Base-by-base conservation (phyloP, 1,140 invertebrate species). In the Diachasmimorpha longicaudata region DNA sequence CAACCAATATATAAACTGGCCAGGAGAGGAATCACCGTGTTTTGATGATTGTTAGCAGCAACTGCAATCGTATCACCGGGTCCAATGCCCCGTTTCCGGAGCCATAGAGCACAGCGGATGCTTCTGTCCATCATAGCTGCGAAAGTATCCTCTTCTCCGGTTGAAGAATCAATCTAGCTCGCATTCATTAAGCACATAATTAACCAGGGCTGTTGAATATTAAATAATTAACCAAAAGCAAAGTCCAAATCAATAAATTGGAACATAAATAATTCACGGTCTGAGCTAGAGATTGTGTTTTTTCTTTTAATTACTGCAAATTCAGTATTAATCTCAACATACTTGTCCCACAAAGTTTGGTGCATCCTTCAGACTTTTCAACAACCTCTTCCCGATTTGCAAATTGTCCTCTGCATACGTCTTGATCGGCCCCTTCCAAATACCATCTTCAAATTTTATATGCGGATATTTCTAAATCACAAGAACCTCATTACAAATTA, bases 131-230 rank as follows among this genome's bases (percentile, higher is more conserved):
- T 72, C 0, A 90, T 84, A 2, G 85, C 85, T 4, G 36, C 78
- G 16, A 84, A 87, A 0, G 88, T 90, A 74, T 90, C 86, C 19
- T 83, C 48, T 23, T 86, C 68, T 0, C 85, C 88, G 3, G 90
- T 91, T 0, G 78, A 68, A 42, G 81, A 85, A 72, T 91, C 88
- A 25, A 91, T 83, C 91, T 91, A 74, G 23, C 31, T 3, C 31
- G 6, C 6, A 31, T 31, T 31, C 31, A 31, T 2, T n/a, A n/a
- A n/a, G n/a, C n/a, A n/a, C n/a, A n/a, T n/a, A n/a, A n/a, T n/a
- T n/a, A n/a, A n/a, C n/a, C n/a, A n/a, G n/a, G n/a, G n/a, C n/a
- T n/a, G n/a, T n/a, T 31, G 31, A 3, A 31, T 6, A 6, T 31
- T 31, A 31, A 31, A 3, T 6, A 31, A 31, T 31, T 31, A 31